Conservation (phyloP, 2,113 vertebrate species). For the Tringa solitaria region DNA sequence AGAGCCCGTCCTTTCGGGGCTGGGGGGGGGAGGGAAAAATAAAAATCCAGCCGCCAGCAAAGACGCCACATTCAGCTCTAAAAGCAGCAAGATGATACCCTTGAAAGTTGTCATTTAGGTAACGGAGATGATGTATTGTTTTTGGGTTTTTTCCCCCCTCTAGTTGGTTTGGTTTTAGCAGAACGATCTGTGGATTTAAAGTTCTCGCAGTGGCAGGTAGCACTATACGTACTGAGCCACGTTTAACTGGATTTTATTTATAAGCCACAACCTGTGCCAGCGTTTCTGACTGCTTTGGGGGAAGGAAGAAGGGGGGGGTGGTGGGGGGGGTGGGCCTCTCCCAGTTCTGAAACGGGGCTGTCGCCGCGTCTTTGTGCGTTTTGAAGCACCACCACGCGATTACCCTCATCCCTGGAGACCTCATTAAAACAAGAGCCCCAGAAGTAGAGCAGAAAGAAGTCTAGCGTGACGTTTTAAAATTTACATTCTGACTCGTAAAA, state of each 20-base stretch:
- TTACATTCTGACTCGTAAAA: background rate
- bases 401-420: background rate
- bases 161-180: background rate
- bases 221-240: background rate
- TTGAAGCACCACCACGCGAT: background rate
- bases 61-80: accelerated
- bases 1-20: background rate
- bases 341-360: background rate
- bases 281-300: background rate
- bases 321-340: background rate
- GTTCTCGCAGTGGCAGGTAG: background rate
- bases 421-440: slow-evolving; percentile 19
- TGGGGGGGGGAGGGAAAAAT: background rate
- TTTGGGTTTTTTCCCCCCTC: no score
- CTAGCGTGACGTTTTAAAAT: background rate
- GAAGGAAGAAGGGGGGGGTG: no score
- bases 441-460: background rate
- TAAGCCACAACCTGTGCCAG: background rate
- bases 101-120: background rate
- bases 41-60: background rate
- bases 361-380: background rate
- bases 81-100: background rate
- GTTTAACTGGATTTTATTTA: background rate
- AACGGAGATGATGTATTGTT: background rate
- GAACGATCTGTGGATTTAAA: background rate